Percentiles rank a stretch among this genome's conserved stretches.
phyloP scores from a whole-genome alignment of 2,888 invertebrate species.

The Dryomyza anilis region DNA sequence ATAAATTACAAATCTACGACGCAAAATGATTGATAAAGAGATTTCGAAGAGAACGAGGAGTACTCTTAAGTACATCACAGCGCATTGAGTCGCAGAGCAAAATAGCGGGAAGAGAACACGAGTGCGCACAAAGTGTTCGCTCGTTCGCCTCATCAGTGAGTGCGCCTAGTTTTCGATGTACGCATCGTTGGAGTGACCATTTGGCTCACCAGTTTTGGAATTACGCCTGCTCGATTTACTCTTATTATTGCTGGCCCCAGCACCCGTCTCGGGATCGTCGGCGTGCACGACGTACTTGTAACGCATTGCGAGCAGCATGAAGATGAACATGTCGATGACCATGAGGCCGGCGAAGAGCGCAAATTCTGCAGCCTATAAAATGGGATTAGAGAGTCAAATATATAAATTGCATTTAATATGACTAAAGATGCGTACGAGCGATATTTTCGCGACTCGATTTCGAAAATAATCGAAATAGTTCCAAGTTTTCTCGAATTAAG shows the following conservation, averaged over 20 bases:
- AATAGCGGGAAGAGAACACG: neutral
- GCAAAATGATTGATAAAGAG: neutral
- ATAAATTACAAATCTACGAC: too few species aligned
- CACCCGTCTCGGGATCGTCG: conserved; percentile 32
- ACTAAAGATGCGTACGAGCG: too few species aligned
- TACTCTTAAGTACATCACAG: conserved; percentile 26
- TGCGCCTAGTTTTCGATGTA: conserved; percentile 27
- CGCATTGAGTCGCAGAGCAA: conserved; percentile 6
- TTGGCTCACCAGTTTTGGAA: conserved; percentile 1
- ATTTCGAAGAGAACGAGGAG: too few species aligned
- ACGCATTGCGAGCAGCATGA: conserved; percentile 77
- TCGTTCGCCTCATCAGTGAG: too few species aligned
- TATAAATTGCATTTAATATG: neutral
- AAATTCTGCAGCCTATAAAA: conserved; percentile 79
- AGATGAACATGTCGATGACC: conserved; percentile 81
- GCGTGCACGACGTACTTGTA: conserved; percentile 71
- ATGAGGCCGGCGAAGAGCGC: conserved; percentile 86
- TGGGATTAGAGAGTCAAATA: neutral
- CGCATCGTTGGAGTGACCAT: conserved; percentile 37
- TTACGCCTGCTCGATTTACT: neutral
- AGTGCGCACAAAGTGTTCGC: neutral
- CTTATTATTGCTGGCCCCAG: neutral
- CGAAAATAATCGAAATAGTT: too few species aligned
- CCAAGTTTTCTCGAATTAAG: too few species aligned
- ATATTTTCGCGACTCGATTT: too few species aligned